Percentiles rank a stretch among this genome's conserved stretches.
phyloP scores from a whole-genome alignment of 2,113 vertebrate species.

The Callochromis pleurospilus region DNA sequence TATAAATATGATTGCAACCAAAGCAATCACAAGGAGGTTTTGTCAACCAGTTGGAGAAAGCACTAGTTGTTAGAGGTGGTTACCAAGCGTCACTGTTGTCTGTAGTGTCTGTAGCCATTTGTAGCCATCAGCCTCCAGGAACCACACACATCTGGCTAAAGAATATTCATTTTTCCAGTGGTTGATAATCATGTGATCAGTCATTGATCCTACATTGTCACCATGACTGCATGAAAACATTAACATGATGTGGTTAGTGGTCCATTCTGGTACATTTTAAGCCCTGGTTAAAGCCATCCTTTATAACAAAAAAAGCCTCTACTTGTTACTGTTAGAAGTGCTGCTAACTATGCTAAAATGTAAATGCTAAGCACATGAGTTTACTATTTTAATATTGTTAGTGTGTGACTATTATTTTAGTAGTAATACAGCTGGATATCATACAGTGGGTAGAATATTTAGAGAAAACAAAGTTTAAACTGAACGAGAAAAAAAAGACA shows the following conservation, averaged over 20 bases:
- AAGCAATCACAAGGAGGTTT: neutral
- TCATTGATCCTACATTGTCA: neutral
- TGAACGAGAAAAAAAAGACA: neutral
- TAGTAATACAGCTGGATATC: neutral
- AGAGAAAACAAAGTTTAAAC: neutral
- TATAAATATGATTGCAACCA: neutral
- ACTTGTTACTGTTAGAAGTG: neutral
- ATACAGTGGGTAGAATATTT: neutral
- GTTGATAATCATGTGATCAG: neutral
- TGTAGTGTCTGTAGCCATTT: neutral
- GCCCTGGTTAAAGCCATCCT: neutral
- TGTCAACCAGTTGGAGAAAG: neutral
- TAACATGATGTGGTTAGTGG: neutral
- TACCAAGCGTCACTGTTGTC: neutral
- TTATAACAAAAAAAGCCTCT: neutral
- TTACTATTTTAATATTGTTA: neutral
- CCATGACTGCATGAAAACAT: neutral
- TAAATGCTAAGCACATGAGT: neutral
- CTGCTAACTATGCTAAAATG: neutral
- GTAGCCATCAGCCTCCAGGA: neutral
- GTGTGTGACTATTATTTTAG: neutral
- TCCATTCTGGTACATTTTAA: neutral
- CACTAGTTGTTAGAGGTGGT: neutral
- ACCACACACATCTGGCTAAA: neutral
- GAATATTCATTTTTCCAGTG: neutral